These are phyloP conservation scores for Acanthosepion esculentum DNA, from an alignment of 2,888 invertebrate species.

Conservation along the genomic window DNA sequence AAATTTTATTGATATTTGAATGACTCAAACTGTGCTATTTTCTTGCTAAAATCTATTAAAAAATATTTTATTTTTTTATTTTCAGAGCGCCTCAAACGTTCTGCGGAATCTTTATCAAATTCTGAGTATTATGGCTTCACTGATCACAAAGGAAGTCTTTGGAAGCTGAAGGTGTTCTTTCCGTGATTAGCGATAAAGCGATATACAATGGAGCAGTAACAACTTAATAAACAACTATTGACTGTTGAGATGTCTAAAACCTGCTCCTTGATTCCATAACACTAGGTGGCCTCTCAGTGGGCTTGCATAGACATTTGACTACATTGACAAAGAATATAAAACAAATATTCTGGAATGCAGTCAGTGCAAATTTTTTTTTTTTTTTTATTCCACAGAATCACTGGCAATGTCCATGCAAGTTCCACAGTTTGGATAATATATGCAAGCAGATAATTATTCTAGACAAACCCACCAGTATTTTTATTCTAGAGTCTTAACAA, in stretches of 20 bases:
- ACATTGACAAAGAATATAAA: not conserved
- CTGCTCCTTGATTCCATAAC: conserved; percentile 25
- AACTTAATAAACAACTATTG: not conserved
- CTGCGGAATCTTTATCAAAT: not conserved
- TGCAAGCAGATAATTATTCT: not conserved
- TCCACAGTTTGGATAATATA: conserved; percentile 18
- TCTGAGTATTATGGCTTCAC: not conserved
- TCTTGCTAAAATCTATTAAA: too few species aligned
- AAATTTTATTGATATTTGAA: too few species aligned
- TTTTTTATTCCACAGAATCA: not conserved
- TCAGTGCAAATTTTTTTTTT: not conserved
- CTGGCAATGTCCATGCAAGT: conserved; percentile 3
- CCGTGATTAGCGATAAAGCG: not conserved
- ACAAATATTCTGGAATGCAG: not conserved
- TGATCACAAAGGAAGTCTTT: not conserved
- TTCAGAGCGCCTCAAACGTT: not conserved
- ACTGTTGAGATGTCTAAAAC: conserved; percentile 33
- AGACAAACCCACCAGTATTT: conserved; percentile 24
- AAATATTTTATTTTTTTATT: not conserved
- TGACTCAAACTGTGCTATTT: too few species aligned
- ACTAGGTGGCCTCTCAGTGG: conserved; percentile 10
- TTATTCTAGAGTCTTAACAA: not conserved
- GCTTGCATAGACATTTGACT: conserved; percentile 6
- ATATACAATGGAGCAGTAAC: not conserved
- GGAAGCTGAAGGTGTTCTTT: not conserved